Evolutionary conservation across 2,113 vertebrate genomes (phyloP), one percentile per base, ranked within the genome.

Genomic region (Butorides virescens): DNA sequence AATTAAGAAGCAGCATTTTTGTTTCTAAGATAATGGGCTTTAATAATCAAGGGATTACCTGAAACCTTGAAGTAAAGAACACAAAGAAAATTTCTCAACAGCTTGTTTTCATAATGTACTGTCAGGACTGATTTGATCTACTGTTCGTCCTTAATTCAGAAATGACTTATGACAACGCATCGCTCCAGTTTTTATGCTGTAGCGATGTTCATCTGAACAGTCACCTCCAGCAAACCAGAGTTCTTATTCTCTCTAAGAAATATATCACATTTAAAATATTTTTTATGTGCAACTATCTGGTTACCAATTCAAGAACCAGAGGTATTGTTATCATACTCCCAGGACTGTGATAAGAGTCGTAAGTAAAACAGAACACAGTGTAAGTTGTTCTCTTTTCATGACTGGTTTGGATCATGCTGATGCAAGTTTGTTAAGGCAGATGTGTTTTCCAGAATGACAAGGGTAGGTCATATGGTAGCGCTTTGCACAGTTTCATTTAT

Each of bases 261-360:
- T 50, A 42, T 8, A 36, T 71, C 21, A 17, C 15, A 25, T 66
- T 90, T 82, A 44, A 91, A 66, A 36, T 81, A 14, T 59, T 86
- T 93, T 47, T 47, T 67, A 30, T 49, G 32, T 56, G 20, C 77
- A 89, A 9, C n/a, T 91, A 36, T 88, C 61, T 91, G 27, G 17
- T 96, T 93, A 92, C 76, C 23, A n/a, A 9, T 59, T 81, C 67
- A 90, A 91, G 47, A 95, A 76, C 86, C 8, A 19, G 74, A 93
- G 56, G 21, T 70, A 29, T 42, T 92, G 37, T 68, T 95, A 16
- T 39, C 29, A 2, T 62, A 32, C 53, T 95, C 44, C 56, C 83
- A 67, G 74, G 73, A 42, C 72, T 68, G 36, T 62, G 71, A 21
- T 25, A 91, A 37, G n/a, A 78, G 37, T 52, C 86, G 29, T 65